Evolutionary conservation across 2,113 vertebrate genomes (phyloP).

Genomic region (Tetrao urogallus): DNA sequence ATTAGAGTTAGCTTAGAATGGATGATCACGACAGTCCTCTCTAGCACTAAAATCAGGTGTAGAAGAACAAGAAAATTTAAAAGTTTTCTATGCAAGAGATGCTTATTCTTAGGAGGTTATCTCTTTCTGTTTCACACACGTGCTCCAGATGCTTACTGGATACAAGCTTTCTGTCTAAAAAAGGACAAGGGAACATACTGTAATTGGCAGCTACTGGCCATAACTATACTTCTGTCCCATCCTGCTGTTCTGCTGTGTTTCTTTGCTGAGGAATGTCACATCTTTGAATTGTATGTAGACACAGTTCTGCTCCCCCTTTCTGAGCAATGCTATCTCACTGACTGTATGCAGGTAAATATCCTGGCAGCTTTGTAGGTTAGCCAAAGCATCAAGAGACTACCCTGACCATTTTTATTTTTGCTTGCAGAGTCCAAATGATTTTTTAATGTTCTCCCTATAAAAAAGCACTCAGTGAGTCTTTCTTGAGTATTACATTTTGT

Average conservation of each 20-base stretch:
- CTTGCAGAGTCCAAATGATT: background rate
- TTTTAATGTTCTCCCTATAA: background rate
- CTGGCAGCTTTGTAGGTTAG: background rate
- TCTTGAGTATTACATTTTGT: background rate
- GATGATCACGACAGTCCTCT: background rate
- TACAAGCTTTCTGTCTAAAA: background rate
- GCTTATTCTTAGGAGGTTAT: background rate
- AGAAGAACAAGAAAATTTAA: background rate
- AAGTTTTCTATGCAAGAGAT: background rate
- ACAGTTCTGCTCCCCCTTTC: background rate
- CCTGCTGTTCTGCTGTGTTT: background rate
- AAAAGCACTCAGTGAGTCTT: background rate
- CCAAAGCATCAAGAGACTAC: background rate
- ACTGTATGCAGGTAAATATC: background rate
- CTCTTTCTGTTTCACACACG: background rate
- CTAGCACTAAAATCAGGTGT: background rate
- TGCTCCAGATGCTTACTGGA: background rate
- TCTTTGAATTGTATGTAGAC: background rate
- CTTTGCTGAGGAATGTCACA: background rate
- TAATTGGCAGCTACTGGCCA: background rate
- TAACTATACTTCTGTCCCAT: background rate
- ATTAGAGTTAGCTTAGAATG: background rate
- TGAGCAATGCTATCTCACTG: background rate
- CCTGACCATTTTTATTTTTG: background rate
- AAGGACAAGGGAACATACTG: background rate